Evolutionary conservation across 1,140 invertebrate genomes (phyloP), one percentile per base, ranked within the genome.

Genomic region (Formica selysi): DNA sequence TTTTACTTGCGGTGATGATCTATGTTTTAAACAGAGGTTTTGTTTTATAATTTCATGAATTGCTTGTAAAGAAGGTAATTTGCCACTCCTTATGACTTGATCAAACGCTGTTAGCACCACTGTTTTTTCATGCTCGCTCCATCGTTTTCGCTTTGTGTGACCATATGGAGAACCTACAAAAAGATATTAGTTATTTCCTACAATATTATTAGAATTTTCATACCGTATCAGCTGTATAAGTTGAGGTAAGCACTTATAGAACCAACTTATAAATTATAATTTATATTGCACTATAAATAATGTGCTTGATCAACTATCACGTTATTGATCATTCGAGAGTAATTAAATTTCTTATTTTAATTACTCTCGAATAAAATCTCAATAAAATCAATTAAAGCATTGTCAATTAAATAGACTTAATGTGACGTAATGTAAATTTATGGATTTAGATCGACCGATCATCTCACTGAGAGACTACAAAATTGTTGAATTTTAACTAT

Each of bases 131-230:
- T 32, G 6, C 51, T 71, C 22, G 29, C 10, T 71, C 41, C 44
- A 71, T 10, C 68, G 44, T 32, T 3, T 71, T 48, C 44, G 68
- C 22, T 71, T 71, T 71, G 44, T 71, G 6, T 1, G 44, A n/a
- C 44, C 68, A 3, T 71, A 71, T n/a, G 26, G 68, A 51, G 68
- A 51, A 51, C 68, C 68, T 48, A 32, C 7, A 51, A 51, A 29
- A 51, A 71, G n/a, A 44, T 44, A 2, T 68, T 68, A 0, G 11
- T n/a, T 10, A 67, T 22, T 48, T 48, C 3, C 0, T 41, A n/a
- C 5, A 44, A 26, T 0, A 44, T 22, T 57, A 57, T 67, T 16
- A 64, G 16, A 16, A 38, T 67, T 62, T 32, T 16, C 26, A 38
- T 57, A 36, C 7, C 0, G 10, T 38, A 1, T 38, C 19, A 67